Percentiles rank a stretch among this genome's conserved stretches.
Conservation (phyloP, 2,888 invertebrate genomes). For the Branchipolynoe longqiensis region DNA sequence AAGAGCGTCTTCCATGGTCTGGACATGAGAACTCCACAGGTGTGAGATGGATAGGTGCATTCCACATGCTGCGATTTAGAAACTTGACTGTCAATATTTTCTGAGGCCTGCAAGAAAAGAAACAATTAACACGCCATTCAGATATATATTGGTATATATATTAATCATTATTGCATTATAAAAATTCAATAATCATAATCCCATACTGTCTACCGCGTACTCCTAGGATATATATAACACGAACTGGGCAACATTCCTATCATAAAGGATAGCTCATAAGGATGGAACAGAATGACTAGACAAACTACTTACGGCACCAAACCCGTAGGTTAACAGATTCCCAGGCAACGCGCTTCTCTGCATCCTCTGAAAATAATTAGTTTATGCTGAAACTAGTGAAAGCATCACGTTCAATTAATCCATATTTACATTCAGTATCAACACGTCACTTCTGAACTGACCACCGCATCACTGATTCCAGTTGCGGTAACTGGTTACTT, state of each 20-base stretch:
- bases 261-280: no score
- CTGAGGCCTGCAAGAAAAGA: slow-evolving; percentile 8
- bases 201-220: neutral
- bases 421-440: neutral
- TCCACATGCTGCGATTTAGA: neutral
- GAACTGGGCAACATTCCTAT: neutral
- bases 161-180: neutral
- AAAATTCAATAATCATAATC: neutral
- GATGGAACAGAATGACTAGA: neutral
- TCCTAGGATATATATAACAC: neutral
- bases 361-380: slow-evolving; percentile 1
- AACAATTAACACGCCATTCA: neutral
- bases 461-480: neutral
- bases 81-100: neutral
- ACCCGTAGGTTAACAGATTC: neutral
- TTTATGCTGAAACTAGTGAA: neutral
- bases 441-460: neutral
- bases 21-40: slow-evolving; percentile 12
- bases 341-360: neutral
- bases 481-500: no score
- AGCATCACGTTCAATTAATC: neutral
- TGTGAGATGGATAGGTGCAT: neutral
- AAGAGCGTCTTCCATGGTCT: slow-evolving; percentile 25
- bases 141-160: neutral
- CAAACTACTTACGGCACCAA: neutral